Conservation (phyloP, 2,888 invertebrate genomes). For the Cephus pulcher region DNA sequence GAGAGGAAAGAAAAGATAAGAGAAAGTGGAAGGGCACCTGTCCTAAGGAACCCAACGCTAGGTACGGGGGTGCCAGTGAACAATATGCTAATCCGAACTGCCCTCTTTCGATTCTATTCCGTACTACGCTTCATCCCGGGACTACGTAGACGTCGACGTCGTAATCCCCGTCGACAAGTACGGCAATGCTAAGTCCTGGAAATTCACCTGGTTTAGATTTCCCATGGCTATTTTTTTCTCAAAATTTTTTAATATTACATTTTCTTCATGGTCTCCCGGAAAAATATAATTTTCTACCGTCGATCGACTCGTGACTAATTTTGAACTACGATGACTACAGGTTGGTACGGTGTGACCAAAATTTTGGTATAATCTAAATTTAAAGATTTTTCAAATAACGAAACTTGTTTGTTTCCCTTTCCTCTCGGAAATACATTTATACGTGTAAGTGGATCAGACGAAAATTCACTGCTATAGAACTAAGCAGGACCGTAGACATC, state of each 20-base stretch:
- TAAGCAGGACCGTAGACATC: neutral
- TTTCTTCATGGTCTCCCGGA: neutral
- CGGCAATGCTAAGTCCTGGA: neutral
- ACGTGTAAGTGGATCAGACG: neutral
- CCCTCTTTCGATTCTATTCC: neutral
- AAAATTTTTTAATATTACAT: neutral
- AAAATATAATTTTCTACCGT: neutral
- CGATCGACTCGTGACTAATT: neutral
- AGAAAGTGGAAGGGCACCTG: neutral
- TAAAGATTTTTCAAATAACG: too few species aligned
- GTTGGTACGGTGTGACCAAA: neutral
- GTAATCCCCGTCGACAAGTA: neutral
- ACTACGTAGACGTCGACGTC: neutral
- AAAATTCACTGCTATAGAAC: neutral
- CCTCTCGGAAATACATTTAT: neutral
- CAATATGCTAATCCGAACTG: neutral
- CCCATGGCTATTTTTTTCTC: neutral
- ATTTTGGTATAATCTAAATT: neutral
- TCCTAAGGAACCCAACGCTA: neutral
- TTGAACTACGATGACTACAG: neutral
- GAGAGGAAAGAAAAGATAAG: neutral
- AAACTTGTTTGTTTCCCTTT: neutral
- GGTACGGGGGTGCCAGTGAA: neutral
- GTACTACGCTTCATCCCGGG: neutral
- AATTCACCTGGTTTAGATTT: neutral